phyloP scores from a whole-genome alignment of 2,888 invertebrate species.

The Omphaloscelis lunosa region DNA sequence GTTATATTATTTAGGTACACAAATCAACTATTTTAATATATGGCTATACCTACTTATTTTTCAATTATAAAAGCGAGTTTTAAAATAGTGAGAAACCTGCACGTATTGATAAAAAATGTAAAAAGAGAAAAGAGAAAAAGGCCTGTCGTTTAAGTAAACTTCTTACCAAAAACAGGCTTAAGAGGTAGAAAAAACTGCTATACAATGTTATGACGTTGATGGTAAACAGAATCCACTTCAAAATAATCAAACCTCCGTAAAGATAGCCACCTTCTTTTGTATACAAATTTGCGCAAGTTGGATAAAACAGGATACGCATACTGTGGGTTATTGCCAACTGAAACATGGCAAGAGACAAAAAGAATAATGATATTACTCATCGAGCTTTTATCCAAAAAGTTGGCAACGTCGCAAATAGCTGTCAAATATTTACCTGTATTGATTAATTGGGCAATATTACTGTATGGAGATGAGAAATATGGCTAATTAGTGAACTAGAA shows the following conservation, averaged over 20 bases:
- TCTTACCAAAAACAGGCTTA: slow-evolving; percentile 72
- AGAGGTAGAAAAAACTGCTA: slow-evolving; percentile 69
- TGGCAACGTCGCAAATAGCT: too few relatives aligned
- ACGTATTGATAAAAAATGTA: not conserved
- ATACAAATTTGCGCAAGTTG: slow-evolving; percentile 65
- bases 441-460: too few relatives aligned
- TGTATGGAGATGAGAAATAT: too few relatives aligned
- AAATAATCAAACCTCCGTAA: slow-evolving; percentile 37
- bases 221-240: slow-evolving; percentile 68
- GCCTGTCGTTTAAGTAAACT: not conserved
- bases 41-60: not conserved
- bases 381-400: too few relatives aligned
- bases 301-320: slow-evolving; percentile 55
- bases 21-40: not conserved
- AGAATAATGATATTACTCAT: not conserved
- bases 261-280: slow-evolving; percentile 15
- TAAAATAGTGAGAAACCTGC: not conserved
- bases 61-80: not conserved
- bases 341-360: slow-evolving; percentile 39
- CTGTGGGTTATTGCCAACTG: slow-evolving; percentile 67
- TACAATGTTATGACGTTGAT: slow-evolving; percentile 63
- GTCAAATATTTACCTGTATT: too few relatives aligned
- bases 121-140: not conserved
- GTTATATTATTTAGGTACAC: not conserved
- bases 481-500: too few relatives aligned